A percentile compares a stretch with the other conserved stretches of the same genome.
Evolutionary conservation across 1,140 invertebrate species (phyloP).

Genomic region (Sipha flava): DNA sequence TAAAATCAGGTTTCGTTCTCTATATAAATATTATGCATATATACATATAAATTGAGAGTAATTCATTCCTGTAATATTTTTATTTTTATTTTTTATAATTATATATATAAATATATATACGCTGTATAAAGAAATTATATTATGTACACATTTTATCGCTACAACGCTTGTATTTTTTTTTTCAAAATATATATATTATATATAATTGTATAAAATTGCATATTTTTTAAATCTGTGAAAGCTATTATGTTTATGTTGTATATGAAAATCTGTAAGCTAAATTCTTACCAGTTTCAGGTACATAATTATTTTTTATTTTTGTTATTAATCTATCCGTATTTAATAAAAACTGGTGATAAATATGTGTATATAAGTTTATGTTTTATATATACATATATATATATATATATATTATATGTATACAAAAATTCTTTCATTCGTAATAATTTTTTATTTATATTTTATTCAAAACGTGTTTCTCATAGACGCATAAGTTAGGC

Average conservation of each 20-base stretch:
- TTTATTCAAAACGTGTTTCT: background rate
- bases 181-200: background rate
- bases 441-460: background rate
- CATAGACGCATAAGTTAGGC: slow-evolving; percentile 21
- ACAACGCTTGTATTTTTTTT: slow-evolving; percentile 15
- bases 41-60: background rate
- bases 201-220: slow-evolving; percentile 31
- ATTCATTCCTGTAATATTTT: slow-evolving; percentile 27
- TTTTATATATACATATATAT: slow-evolving; percentile 7
- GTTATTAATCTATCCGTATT: slow-evolving; percentile 19
- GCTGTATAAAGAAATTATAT: slow-evolving; percentile 31
- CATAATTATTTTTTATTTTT: slow-evolving; percentile 27
- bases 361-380: slow-evolving; percentile 6
- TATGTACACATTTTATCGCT: slow-evolving; percentile 19
- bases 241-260: slow-evolving; percentile 23
- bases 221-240: slow-evolving; percentile 25
- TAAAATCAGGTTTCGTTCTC: slow-evolving; percentile 24
- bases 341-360: background rate
- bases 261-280: slow-evolving; percentile 21
- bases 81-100: background rate
- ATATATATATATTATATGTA: background rate
- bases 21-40: slow-evolving; percentile 23
- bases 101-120: slow-evolving; percentile 2
- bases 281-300: slow-evolving; percentile 17
- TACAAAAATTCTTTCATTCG: slow-evolving; percentile 8